These are phyloP conservation scores for Xenopus petersii DNA, from an alignment of 2,797 vertebrate genomes.

Conservation along the genomic window DNA sequence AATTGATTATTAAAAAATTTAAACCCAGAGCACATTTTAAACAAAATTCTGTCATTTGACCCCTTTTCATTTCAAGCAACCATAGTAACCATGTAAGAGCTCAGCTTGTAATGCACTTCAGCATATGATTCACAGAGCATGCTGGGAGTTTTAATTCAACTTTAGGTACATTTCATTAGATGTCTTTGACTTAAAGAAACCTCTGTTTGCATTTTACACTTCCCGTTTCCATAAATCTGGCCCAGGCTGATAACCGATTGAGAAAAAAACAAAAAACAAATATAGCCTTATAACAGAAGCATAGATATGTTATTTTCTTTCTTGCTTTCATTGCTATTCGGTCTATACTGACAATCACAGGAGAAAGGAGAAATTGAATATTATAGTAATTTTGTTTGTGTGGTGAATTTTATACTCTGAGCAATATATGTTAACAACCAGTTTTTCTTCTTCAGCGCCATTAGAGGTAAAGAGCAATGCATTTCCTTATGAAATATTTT, in stretches of 20 bases:
- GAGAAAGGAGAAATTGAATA: conserved; percentile 7
- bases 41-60: too few species aligned
- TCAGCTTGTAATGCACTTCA: too few species aligned
- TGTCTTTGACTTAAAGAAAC: neutral
- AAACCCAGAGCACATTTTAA: too few species aligned
- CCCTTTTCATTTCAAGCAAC: too few species aligned
- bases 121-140: too few species aligned
- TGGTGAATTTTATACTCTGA: conserved; percentile 8
- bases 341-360: neutral
- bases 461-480: neutral
- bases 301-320: conserved; percentile 10
- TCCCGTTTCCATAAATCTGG: neutral
- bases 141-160: too few species aligned
- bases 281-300: conserved; percentile 1
- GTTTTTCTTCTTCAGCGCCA: neutral
- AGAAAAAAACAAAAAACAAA: neutral
- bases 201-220: neutral
- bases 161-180: too few species aligned
- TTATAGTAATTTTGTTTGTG: conserved; percentile 3
- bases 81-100: too few species aligned
- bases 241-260: neutral
- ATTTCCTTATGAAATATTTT: conserved; percentile 7
- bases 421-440: conserved; percentile 12
- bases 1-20: too few species aligned
- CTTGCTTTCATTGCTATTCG: conserved; percentile 3